Base-by-base conservation (phyloP, 2,113 vertebrate genomes). In the Neomonachus schauinslandi region DNA sequence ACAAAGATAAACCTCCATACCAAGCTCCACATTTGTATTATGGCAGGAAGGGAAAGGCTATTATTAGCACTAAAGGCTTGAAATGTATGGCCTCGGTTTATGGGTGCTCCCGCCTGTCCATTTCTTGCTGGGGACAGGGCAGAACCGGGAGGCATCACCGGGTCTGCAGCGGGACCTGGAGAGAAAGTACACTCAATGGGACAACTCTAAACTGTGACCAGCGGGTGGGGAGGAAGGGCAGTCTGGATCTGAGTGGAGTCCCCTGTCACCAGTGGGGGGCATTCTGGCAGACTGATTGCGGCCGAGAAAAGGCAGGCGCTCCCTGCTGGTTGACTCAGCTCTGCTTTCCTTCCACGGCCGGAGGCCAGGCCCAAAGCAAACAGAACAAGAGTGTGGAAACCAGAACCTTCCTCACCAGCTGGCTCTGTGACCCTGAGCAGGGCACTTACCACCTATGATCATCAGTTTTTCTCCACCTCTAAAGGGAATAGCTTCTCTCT, bases 291-390 rank as follows among this genome's bases (percentile, higher is more conserved):
- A 31, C 24, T n/a, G 72, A 18, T 1, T 7, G 24, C 19, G 2
- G 31, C 59, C 33, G 3, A 46, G 19, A 4, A 49, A 81, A 71
- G 65, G 46, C 74, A 9, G 46, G 93, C 51, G 89, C 96, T 91
- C 91, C 93, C 97, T 98, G 91, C 98, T 94, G 93, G 96, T 28
- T 0, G 39, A 49, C 14, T 67, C 18, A 0, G 26, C 59, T 59
- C 63, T 33, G 39, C 42, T 22, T 57, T 57, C 21, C 36, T 33
- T 77, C 42, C 16, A 0, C 4, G 2, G 65, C 12, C 8, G 15
- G 19, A 13, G 18, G 39, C 1, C 83, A 22, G 4, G 12, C 5
- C 26, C 21, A 6, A 28, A 53, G n/a, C 22, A 71, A 55, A 2
- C 5, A 9, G 6, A 49, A 49, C 0, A 19, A 26, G 4, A 1